Evolutionary conservation across 2,797 vertebrate genomes (phyloP), one percentile per base, ranked within the genome.

Genomic region (Sciaenops ocellatus): DNA sequence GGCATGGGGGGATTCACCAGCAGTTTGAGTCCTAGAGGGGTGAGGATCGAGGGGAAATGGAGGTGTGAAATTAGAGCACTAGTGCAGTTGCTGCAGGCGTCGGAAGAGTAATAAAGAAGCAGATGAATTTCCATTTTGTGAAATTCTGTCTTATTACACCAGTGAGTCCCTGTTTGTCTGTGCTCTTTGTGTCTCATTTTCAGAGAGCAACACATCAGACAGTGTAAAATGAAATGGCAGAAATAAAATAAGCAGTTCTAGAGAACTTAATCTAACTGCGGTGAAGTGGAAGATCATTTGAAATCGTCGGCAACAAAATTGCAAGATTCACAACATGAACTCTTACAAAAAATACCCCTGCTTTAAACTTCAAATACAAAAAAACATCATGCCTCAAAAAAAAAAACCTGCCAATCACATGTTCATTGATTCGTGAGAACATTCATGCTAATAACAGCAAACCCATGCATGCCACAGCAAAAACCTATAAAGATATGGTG

Each of bases 391-490:
- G 87, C 90, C 78, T 73, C 46, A 87, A 91, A 89, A 86, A 87
- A 91, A 88, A 86, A 54, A 84, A 80, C 38, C 42, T 28, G 57
- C 71, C 65, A 78, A 82, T 77, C 59, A 86, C 85, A 74, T 74
- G 78, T 74, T 85, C n/a, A 50, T 72, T 75, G 73, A 72, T 75
- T 60, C 48, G 69, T 77, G 78, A 84, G 59, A 86, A 85, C 82
- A 76, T 71, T 86, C 91, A 92, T 92, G 91, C 93, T 89, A 90
- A 89, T 79, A 92, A 87, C 80, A 90, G 63, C 82, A 67, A 89
- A 83, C 73, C 76, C 85, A 86, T 86, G 89, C 93, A 89, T 84
- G 90, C 87, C 90, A 90, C 78, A 77, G 87, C 90, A 92, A 38
- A 38, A 92, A 88, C 73, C 73, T 66, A 88, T 70, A 90, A 88